phyloP scores from a whole-genome alignment of 2,113 vertebrate genomes.

The Micromys minutus region DNA sequence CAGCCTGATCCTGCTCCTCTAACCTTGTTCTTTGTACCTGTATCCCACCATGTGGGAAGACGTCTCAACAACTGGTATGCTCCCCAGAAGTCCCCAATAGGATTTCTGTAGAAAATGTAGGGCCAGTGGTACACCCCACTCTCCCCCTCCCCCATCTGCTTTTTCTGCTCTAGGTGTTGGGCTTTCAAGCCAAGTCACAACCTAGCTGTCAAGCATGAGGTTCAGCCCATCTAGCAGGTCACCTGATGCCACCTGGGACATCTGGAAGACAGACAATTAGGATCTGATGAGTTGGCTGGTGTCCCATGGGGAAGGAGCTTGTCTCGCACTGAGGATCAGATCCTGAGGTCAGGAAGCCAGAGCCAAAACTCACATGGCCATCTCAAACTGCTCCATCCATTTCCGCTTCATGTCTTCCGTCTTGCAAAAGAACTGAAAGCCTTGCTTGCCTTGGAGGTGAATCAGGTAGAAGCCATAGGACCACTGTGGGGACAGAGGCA shows the following conservation, averaged over 20 bases:
- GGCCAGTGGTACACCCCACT: neutral
- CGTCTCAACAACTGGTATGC: too few relatives aligned
- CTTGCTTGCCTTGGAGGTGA: conserved; percentile 97
- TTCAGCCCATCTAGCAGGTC: too few relatives aligned
- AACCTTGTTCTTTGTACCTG: neutral
- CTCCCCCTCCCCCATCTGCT: too few relatives aligned
- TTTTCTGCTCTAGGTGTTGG: neutral
- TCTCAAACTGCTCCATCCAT: conserved; percentile 99
- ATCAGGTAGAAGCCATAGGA: conserved; percentile 98
- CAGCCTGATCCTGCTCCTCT: neutral
- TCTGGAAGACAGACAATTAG: neutral
- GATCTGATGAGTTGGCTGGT: neutral
- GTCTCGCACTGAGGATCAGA: neutral
- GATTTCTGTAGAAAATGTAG: too few relatives aligned
- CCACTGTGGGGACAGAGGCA: conserved; percentile 88
- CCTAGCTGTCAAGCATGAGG: neutral
- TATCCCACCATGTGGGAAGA: neutral
- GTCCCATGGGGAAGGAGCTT: rapidly evolving
- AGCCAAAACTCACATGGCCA: conserved; percentile 94
- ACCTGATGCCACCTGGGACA: rapidly evolving
- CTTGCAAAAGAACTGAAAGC: conserved; percentile 99
- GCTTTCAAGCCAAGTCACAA: neutral
- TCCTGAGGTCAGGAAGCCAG: neutral
- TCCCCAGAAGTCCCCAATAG: neutral
- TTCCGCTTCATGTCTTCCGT: conserved; percentile 98